A percentile compares a stretch with the other conserved stretches of the same genome.
These are phyloP conservation scores for Pteromalus puparum DNA, from an alignment of 1,140 invertebrate species.

Conservation along the genomic window DNA sequence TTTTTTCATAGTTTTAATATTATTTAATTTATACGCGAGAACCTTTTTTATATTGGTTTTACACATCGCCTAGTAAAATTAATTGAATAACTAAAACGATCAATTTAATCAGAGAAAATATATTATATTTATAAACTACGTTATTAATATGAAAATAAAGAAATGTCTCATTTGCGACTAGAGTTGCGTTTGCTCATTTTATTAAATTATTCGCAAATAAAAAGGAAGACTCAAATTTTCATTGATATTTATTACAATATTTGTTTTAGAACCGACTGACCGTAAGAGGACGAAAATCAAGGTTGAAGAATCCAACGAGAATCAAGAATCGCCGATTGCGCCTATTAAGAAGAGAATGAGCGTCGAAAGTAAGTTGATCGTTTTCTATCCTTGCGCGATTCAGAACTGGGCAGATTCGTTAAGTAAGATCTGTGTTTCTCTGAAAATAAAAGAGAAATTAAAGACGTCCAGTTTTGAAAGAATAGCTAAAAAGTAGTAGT, in stretches of 20 bases:
- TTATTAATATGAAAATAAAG: conserved; percentile 12
- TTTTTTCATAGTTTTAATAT: conserved; percentile 8
- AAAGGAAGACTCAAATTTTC: not conserved
- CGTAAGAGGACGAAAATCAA: conserved; percentile 68
- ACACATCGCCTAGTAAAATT: no score
- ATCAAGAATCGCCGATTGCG: conserved; percentile 60
- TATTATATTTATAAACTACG: no score
- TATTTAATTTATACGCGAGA: not conserved
- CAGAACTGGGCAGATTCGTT: not conserved
- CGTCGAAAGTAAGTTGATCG: conserved; percentile 65
- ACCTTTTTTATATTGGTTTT: no score
- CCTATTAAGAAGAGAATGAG: conserved; percentile 63
- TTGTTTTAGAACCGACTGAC: conserved; percentile 64
- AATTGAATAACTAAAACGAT: no score
- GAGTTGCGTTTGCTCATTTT: not conserved
- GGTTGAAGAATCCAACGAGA: conserved; percentile 69
- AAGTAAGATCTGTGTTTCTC: not conserved
- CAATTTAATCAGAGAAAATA: no score
- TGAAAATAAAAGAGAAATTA: not conserved
- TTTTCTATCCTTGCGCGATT: not conserved
- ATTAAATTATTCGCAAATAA: not conserved
- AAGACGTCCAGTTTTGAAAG: not conserved
- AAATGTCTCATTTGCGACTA: not conserved
- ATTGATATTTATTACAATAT: conserved; percentile 33
- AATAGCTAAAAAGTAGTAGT: not conserved